Conservation (phyloP, 1,140 invertebrate genomes). For the Diplogasteroides magnus region DNA sequence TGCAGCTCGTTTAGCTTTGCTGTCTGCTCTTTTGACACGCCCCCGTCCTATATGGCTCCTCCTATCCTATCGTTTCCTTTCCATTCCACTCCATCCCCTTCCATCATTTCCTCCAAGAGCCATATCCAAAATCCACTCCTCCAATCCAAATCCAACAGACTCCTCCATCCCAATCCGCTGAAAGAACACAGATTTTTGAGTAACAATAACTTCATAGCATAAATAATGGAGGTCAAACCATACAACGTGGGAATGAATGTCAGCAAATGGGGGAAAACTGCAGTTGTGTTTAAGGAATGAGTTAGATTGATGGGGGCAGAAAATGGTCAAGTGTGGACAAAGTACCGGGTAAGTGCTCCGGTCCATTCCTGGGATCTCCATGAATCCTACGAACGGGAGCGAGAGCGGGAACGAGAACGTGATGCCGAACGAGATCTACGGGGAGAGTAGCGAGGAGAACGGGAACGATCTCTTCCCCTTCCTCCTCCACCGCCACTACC, state of each 20-base stretch:
- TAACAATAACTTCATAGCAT: too few relatives aligned
- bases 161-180: neutral
- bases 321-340: too few relatives aligned
- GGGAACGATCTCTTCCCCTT: slow-evolving; percentile 14
- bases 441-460: slow-evolving; percentile 21
- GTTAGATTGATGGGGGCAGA: too few relatives aligned
- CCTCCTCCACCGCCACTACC: slow-evolving; percentile 6
- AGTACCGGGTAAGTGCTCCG: too few relatives aligned
- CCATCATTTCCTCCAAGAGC: neutral
- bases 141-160: neutral
- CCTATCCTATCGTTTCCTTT: neutral
- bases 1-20: too few relatives aligned
- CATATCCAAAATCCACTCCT: neutral
- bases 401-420: slow-evolving; percentile 31
- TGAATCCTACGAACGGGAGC: slow-evolving; percentile 16
- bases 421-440: slow-evolving; percentile 23
- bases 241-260: neutral
- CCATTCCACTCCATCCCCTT: neutral
- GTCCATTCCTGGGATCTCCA: neutral
- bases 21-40: too few relatives aligned
- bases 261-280: neutral
- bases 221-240: neutral
- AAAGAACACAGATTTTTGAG: neutral
- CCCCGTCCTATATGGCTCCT: too few relatives aligned
- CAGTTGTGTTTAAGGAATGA: neutral